Percentiles rank a stretch among this genome's conserved stretches.
Conservation (phyloP, 2,113 vertebrate genomes). For the Gymnobelideus leadbeateri region DNA sequence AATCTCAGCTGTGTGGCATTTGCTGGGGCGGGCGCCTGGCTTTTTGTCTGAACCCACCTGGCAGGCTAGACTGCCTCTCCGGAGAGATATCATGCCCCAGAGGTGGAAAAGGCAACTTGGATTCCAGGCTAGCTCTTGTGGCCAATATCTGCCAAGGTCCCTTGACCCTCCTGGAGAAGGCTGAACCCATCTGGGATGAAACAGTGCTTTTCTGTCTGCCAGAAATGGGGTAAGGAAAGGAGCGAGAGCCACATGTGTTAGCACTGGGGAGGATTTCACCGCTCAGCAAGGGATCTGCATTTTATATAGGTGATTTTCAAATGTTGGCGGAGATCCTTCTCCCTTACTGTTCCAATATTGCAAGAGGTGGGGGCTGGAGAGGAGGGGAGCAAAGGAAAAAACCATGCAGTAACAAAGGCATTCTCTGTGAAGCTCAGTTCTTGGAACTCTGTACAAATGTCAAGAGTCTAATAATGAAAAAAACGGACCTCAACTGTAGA, state of each 20-base stretch:
- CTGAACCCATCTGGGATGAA: slow-evolving; percentile 47
- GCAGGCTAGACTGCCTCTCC: slow-evolving; percentile 34
- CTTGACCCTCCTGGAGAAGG: background rate
- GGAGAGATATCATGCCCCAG: background rate
- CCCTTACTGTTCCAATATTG: slow-evolving; percentile 21
- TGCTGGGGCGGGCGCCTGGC: background rate
- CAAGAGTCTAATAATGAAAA: slow-evolving; percentile 71
- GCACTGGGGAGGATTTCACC: slow-evolving; percentile 51
- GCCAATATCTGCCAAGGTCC: slow-evolving; percentile 37
- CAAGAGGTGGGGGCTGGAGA: background rate
- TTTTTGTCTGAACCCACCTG: background rate
- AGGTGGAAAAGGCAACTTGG: slow-evolving; percentile 35
- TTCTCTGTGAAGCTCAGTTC: slow-evolving; percentile 60
- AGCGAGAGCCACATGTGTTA: slow-evolving; percentile 64
- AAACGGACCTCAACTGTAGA: slow-evolving; percentile 51
- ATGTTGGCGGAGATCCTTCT: slow-evolving; percentile 55
- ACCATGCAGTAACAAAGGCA: slow-evolving; percentile 53
- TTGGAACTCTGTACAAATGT: slow-evolving; percentile 63
- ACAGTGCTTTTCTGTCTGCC: slow-evolving; percentile 43
- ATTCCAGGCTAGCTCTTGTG: slow-evolving; percentile 7
- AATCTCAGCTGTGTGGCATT: background rate
- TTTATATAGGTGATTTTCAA: slow-evolving; percentile 69
- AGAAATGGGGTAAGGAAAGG: slow-evolving; percentile 55
- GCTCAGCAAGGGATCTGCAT: slow-evolving; percentile 39
- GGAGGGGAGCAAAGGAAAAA: background rate